phyloP scores from a whole-genome alignment of 2,113 vertebrate species.

The Pyxicephalus adspersus region DNA sequence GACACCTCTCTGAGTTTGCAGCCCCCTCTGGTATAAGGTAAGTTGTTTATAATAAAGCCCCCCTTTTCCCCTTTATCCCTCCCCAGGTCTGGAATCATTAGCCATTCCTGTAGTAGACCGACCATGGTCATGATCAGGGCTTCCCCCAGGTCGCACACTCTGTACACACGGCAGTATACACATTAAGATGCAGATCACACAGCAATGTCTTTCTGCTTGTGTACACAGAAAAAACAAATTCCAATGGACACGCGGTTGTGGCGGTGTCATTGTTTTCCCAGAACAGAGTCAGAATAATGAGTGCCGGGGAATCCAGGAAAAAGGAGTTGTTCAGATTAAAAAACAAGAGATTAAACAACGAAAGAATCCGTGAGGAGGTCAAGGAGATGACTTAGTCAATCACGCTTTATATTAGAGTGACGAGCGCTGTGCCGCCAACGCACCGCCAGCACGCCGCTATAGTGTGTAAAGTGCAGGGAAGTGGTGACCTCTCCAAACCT shows the following conservation, averaged over 20 bases:
- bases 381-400: not conserved
- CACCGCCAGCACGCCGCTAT: not conserved
- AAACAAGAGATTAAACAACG: constrained; percentile 25
- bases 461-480: not conserved
- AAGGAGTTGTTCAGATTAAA: constrained; percentile 29
- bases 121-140: too few species aligned
- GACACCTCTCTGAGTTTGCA: too few species aligned
- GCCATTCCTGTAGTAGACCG: too few species aligned
- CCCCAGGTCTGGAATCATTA: too few species aligned
- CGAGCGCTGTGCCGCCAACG: not conserved
- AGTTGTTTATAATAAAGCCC: too few species aligned
- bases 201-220: not conserved
- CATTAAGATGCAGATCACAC: constrained; percentile 18
- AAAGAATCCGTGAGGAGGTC: constrained; percentile 10
- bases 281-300: constrained; percentile 21
- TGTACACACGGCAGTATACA: too few species aligned
- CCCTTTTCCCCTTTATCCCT: too few species aligned
- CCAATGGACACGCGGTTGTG: too few species aligned
- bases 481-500: not conserved
- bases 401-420: not conserved
- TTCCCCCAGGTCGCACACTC: too few species aligned
- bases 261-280: not conserved
- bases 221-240: constrained; percentile 2
- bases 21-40: too few species aligned
- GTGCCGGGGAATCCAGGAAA: not conserved